Evolutionary conservation across 1,140 invertebrate species (phyloP).

Genomic region (Caenorhabditis remanei): DNA sequence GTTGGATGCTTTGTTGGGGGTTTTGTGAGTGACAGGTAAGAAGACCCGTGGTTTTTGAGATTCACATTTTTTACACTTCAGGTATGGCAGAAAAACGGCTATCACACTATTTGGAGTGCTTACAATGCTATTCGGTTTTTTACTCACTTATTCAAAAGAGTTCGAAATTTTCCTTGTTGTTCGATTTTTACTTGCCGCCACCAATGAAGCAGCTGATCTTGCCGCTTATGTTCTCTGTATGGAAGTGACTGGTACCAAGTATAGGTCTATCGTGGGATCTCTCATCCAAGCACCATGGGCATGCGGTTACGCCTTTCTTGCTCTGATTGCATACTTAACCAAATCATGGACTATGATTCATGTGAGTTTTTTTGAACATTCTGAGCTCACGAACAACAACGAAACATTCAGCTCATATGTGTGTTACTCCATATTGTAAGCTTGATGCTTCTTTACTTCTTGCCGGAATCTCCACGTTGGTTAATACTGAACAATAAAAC

Average conservation of each 20-base stretch:
- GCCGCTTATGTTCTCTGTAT: constrained; percentile 78
- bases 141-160: constrained; percentile 74
- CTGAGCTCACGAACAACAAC: neutral
- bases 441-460: constrained; percentile 61
- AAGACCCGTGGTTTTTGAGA: neutral
- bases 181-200: constrained; percentile 76
- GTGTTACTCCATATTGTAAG: constrained; percentile 58
- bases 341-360: constrained; percentile 60
- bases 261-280: constrained; percentile 63
- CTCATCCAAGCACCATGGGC: constrained; percentile 66
- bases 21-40: constrained; percentile 73
- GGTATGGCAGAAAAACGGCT: constrained; percentile 73
- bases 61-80: neutral
- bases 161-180: constrained; percentile 77
- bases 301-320: constrained; percentile 64
- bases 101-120: constrained; percentile 73
- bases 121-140: constrained; percentile 75
- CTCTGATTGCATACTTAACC: constrained; percentile 63
- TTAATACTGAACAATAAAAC: constrained; percentile 65
- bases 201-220: constrained; percentile 77
- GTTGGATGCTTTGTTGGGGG: constrained; percentile 76
- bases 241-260: constrained; percentile 75
- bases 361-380: neutral
- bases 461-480: constrained; percentile 67
- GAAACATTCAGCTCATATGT: constrained; percentile 57